Evolutionary conservation across 2,888 invertebrate genomes (phyloP).

Genomic region (Aproaerema taeniolella): DNA sequence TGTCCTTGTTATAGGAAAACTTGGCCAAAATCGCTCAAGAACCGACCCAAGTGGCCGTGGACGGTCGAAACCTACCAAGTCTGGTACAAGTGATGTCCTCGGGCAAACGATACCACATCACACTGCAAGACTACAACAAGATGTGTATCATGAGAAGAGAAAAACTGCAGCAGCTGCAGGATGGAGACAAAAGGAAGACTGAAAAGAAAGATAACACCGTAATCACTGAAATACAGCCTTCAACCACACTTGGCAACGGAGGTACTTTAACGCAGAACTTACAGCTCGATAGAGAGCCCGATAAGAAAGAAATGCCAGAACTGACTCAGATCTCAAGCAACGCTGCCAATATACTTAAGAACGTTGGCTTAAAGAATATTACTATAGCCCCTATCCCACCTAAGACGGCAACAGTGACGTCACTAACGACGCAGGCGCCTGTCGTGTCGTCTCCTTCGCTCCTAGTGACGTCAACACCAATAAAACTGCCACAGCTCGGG

Average conservation of each 20-base stretch:
- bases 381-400: slow-evolving; percentile 67
- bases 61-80: slow-evolving; percentile 78
- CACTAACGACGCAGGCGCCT: slow-evolving; percentile 37
- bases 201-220: slow-evolving; percentile 38
- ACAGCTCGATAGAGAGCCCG: slow-evolving; percentile 33
- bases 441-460: slow-evolving; percentile 44
- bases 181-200: slow-evolving; percentile 40
- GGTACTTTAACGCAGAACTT: slow-evolving; percentile 52
- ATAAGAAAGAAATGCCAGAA: slow-evolving; percentile 40
- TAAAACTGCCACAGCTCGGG: slow-evolving; percentile 51
- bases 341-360: slow-evolving; percentile 65
- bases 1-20: slow-evolving; percentile 50
- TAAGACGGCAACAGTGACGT: slow-evolving; percentile 60
- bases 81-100: slow-evolving; percentile 86
- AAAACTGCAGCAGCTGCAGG: slow-evolving; percentile 79
- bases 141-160: slow-evolving; percentile 85
- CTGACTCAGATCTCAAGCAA: slow-evolving; percentile 43
- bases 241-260: slow-evolving; percentile 56
- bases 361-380: slow-evolving; percentile 68
- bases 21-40: slow-evolving; percentile 56
- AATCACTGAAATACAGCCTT: slow-evolving; percentile 59
- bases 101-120: slow-evolving; percentile 88
- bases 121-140: slow-evolving; percentile 87
- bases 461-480: slow-evolving; percentile 43
- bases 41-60: slow-evolving; percentile 76